Conservation (phyloP, 2,113 vertebrate species). For the Centrocercus urophasianus region DNA sequence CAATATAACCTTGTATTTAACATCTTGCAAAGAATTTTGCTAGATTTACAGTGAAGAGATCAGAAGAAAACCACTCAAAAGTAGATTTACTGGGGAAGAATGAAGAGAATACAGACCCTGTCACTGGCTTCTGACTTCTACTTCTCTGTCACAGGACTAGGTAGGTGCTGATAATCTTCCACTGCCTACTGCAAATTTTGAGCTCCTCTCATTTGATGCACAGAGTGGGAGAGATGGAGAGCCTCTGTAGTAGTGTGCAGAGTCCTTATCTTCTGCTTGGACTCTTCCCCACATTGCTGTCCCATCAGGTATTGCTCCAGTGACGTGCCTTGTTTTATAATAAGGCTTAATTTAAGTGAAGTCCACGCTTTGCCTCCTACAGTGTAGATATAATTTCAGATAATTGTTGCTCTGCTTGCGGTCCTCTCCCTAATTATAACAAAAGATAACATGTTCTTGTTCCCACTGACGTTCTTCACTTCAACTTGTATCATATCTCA, state of each 20-base stretch:
- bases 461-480: background rate
- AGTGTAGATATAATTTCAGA: background rate
- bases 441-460: background rate
- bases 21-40: background rate
- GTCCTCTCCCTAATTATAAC: background rate
- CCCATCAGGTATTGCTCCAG: background rate
- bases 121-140: background rate
- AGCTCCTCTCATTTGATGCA: background rate
- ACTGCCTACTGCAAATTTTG: background rate
- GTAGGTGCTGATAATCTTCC: background rate
- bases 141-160: background rate
- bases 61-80: background rate
- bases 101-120: background rate
- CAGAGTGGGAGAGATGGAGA: background rate
- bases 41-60: background rate
- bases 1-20: background rate
- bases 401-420: background rate
- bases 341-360: background rate
- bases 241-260: background rate
- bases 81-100: background rate
- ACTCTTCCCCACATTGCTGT: background rate
- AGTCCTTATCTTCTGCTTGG: background rate
- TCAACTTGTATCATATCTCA: background rate
- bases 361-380: background rate
- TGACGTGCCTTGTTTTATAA: background rate